Percentiles rank a stretch among this genome's conserved stretches.
phyloP scores from a whole-genome alignment of 2,797 vertebrate genomes.

The Poeciliopsis gracilis region DNA sequence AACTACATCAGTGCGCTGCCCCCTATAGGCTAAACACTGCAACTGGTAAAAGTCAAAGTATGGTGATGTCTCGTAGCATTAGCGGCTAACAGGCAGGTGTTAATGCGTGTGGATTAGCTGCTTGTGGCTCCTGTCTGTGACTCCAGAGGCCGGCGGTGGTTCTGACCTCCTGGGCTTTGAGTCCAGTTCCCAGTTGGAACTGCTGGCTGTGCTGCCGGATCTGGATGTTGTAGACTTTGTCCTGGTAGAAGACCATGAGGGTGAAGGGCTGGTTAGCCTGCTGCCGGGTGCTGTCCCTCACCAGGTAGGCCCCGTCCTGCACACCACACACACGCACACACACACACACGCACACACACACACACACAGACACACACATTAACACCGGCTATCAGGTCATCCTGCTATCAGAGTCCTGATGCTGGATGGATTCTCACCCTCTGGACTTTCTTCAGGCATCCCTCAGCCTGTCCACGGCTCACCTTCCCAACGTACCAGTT shows the following conservation, averaged over 20 bases:
- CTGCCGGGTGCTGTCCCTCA: conserved; percentile 91
- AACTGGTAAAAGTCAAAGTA: background rate
- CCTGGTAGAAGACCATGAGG: conserved; percentile 93
- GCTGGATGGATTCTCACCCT: conserved; percentile 77
- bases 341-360: conserved; percentile 28
- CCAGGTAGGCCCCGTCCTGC: conserved; percentile 92
- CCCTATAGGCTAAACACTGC: background rate
- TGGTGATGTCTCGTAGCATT: too few species aligned
- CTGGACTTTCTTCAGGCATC: conserved; percentile 83
- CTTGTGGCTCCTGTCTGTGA: too few species aligned
- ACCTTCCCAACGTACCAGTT: conserved; percentile 89
- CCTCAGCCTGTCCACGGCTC: conserved; percentile 87
- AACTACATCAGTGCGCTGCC: background rate
- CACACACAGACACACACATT: conserved; percentile 16
- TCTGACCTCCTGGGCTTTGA: conserved; percentile 89
- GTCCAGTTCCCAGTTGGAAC: conserved; percentile 89
- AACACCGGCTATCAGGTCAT: too few species aligned
- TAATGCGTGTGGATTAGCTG: too few species aligned
- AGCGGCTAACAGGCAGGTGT: too few species aligned
- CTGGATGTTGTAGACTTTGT: conserved; percentile 96
- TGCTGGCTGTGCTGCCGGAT: conserved; percentile 80
- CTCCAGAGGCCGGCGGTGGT: too few species aligned
- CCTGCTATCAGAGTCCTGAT: background rate
- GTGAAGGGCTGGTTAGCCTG: conserved; percentile 87
- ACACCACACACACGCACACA: conserved; percentile 31